Evolutionary conservation across 2,888 invertebrate genomes (phyloP), one percentile per base, ranked within the genome.

Genomic region (Timema podura): DNA sequence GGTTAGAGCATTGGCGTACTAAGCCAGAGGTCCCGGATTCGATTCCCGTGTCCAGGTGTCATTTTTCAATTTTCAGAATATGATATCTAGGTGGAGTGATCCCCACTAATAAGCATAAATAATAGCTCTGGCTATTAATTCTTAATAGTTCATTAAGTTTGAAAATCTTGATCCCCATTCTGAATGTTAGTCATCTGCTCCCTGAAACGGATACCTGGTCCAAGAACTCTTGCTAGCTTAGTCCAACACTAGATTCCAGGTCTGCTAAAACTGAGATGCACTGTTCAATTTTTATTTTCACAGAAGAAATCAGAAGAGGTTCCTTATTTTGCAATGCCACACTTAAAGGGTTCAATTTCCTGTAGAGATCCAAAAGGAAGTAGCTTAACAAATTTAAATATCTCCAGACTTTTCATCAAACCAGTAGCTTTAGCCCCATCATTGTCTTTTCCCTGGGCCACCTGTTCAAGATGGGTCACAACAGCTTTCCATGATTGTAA

Each of bases 311-410:
- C 30, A 30, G 30, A 30, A 30, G 30, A 11, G 16, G 54, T 54
- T 54, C 13, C n/a, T 54, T 54, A 54, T 54, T 54, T 54, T 11
- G 54, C 54, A 54, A 7, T 54, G 54, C 54, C 54, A 54, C 54
- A 54, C 54, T 54, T 54, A 54, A 16, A 54, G 54, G 54, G 6
- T 54, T 54, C 16, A 54, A 11, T 54, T 54, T 54, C 54, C 7
- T 11, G 54, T 54, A 54, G 10, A 54, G 6, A 10, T 5, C 54
- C 7, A 54, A 54, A 7, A 11, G n/a, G 7, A 10, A 54, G n/a
- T 54, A 11, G 7, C 2, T 54, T 10, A 54, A 54, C 54, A 54
- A 6, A 54, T 54, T 54, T 10, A 6, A 54, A 54, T 10, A 5
- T 5, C 5, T 54, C 6, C 1, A 54, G 54, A 54, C 54, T 54